Evolutionary conservation across 1,140 invertebrate species (phyloP), one percentile per base, ranked within the genome.

Genomic region (Diabrotica virgifera): DNA sequence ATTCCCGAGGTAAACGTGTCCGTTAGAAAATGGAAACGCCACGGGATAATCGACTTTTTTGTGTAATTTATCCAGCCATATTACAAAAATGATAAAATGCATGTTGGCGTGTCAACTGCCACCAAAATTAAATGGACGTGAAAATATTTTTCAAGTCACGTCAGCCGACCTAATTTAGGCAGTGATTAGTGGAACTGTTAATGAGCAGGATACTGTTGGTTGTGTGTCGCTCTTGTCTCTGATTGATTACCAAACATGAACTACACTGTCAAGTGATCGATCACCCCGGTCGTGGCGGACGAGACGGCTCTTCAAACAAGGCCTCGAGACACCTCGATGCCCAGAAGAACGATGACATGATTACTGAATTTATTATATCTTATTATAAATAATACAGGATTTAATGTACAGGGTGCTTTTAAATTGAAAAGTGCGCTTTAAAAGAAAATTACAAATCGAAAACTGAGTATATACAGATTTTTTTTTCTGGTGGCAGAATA

Each of bases 201-300:
- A 62, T 62, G 60, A 62, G 50, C 52, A 54, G 60, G 60, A 52
- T 36, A 62, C 51, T 13, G 51, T 46, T 46, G 40, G 40, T 4
- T 46, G n/a, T n/a, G 40, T 10, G 40, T 50, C 36, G 12, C 60
- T 62, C 40, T 8, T 10, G 40, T 50, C 36, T 13, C 60, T 62
- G 60, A 62, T 62, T 62, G 60, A 62, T 62, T 51, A 54, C 60
- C 52, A 13, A 36, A 35, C 52, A 62, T 53, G 60, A 62, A 54
- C 51, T n/a, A 38, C 36, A 13, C 36, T 62, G 60, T 62, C 60
- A 53, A 36, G 52, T 54, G 51, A 62, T 62, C 50, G 60, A 62
- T 62, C 60, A 62, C 51, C 10, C 37, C 14, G 37, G 13, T 24
- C 37, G 58, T 40, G 38, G 40, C 46, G 8, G n/a, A 8, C 40